Evolutionary conservation across 2,113 vertebrate genomes (phyloP).

Genomic region (Pyrgilauda ruficollis): DNA sequence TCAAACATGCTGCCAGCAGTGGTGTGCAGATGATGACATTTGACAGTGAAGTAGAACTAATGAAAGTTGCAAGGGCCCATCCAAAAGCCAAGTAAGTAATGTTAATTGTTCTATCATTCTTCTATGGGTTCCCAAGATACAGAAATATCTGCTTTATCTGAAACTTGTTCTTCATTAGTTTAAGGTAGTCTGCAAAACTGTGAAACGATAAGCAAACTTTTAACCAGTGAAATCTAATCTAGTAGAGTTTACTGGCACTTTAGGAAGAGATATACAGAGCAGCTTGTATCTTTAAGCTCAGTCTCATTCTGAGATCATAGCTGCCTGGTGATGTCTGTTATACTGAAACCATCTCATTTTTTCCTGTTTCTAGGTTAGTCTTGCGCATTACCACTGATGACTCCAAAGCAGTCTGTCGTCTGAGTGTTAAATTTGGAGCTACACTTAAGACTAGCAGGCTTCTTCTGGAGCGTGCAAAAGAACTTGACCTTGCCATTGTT

Average conservation of each 20-base stretch:
- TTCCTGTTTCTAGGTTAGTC: slow-evolving; percentile 79
- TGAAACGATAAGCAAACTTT: neutral
- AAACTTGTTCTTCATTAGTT: neutral
- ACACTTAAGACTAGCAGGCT: slow-evolving; percentile 87
- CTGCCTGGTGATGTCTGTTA: neutral
- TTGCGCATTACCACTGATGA: slow-evolving; percentile 96
- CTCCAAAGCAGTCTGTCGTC: slow-evolving; percentile 90
- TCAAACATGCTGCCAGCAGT: slow-evolving; percentile 91
- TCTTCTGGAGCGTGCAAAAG: slow-evolving; percentile 88
- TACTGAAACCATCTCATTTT: neutral
- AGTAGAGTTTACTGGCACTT: neutral
- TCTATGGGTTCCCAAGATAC: neutral
- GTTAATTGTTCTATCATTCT: neutral
- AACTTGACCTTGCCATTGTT: slow-evolving; percentile 87
- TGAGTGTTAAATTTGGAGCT: slow-evolving; percentile 97
- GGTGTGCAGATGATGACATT: slow-evolving; percentile 99
- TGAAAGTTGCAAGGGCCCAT: slow-evolving; percentile 93
- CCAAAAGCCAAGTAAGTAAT: slow-evolving; percentile 91
- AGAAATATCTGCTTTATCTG: neutral
- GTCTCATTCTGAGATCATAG: neutral
- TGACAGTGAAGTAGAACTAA: slow-evolving; percentile 94
- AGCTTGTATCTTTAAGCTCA: neutral
- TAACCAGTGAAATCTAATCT: neutral
- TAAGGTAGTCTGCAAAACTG: neutral
- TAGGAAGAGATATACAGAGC: neutral